A percentile compares a stretch with the other conserved stretches of the same genome.
These are phyloP conservation scores for Drosophila flavopinicola DNA, from an alignment of 2,888 invertebrate genomes.

Conservation along the genomic window DNA sequence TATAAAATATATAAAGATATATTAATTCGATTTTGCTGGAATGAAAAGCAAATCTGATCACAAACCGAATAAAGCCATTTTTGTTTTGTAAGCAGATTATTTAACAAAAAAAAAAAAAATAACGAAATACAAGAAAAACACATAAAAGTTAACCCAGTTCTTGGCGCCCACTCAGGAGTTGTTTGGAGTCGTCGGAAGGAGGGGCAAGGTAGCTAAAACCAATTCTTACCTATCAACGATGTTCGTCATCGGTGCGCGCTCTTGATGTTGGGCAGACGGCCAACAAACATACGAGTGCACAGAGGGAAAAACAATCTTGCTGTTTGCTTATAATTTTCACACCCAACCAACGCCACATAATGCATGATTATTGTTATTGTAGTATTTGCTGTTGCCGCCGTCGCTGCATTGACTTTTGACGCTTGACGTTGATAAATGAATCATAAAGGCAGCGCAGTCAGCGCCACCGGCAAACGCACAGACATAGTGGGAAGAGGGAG, in stretches of 20 bases:
- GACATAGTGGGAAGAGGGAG: constrained; percentile 6
- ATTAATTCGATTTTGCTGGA: too few species aligned
- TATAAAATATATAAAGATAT: too few species aligned
- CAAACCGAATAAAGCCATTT: neutral
- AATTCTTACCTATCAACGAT: constrained; percentile 55
- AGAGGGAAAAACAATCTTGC: constrained; percentile 40
- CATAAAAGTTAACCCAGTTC: constrained; percentile 65
- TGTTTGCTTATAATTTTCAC: constrained; percentile 67
- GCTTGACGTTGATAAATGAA: constrained; percentile 79
- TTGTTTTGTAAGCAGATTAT: neutral
- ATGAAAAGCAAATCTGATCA: too few species aligned
- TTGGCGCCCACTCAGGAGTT: constrained; percentile 56
- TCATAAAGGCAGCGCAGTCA: constrained; percentile 73
- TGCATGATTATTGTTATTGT: constrained; percentile 32
- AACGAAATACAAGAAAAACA: constrained; percentile 18
- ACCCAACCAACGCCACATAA: constrained; percentile 40
- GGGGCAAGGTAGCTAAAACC: constrained; percentile 11
- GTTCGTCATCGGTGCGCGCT: constrained; percentile 43
- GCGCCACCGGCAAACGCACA: constrained; percentile 49
- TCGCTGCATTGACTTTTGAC: constrained; percentile 74
- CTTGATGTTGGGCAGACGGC: constrained; percentile 61
- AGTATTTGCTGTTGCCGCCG: constrained; percentile 20
- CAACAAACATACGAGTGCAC: constrained; percentile 39
- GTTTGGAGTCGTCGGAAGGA: constrained; percentile 49
- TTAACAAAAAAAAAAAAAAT: neutral